Conservation (phyloP, 2,113 vertebrate species). For the Pandion haliaetus region DNA sequence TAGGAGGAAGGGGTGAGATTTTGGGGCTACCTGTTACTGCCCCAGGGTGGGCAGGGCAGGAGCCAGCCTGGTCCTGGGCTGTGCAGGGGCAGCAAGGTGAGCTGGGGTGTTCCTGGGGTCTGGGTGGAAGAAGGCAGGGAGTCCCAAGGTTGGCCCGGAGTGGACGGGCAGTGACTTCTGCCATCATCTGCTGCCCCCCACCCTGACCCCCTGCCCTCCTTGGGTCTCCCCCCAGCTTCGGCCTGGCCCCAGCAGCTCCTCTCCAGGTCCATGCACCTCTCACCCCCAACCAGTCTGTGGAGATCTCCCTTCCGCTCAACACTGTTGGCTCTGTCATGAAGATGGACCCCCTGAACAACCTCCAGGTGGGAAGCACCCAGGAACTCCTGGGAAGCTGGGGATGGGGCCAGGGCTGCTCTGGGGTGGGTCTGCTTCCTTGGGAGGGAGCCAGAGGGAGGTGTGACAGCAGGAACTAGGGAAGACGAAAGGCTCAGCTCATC, state of each 20-base stretch:
- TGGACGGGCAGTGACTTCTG: not conserved
- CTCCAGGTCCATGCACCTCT: slow-evolving; percentile 92
- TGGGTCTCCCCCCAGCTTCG: slow-evolving; percentile 80
- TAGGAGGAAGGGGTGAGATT: not conserved
- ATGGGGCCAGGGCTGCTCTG: not conserved
- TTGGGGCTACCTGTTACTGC: not conserved
- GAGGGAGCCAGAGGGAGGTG: not conserved
- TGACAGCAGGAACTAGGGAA: not conserved
- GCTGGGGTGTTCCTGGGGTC: not conserved
- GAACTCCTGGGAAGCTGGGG: not conserved
- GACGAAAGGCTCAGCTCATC: not conserved
- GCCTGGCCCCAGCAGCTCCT: slow-evolving; percentile 91
- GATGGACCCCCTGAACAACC: slow-evolving; percentile 97
- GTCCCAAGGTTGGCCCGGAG: accelerated
- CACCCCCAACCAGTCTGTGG: slow-evolving; percentile 91
- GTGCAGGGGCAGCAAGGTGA: not conserved
- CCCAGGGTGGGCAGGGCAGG: not conserved
- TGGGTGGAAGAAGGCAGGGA: accelerated
- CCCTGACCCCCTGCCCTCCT: not conserved
- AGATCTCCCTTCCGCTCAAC: slow-evolving; percentile 89
- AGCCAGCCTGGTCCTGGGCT: not conserved
- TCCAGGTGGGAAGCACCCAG: slow-evolving; percentile 77
- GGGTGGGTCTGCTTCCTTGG: not conserved
- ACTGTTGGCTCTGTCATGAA: slow-evolving; percentile 95
- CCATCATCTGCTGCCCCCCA: not conserved